Evolutionary conservation across 2,113 vertebrate genomes (phyloP), one percentile per base, ranked within the genome.

Genomic region (Puma concolor): DNA sequence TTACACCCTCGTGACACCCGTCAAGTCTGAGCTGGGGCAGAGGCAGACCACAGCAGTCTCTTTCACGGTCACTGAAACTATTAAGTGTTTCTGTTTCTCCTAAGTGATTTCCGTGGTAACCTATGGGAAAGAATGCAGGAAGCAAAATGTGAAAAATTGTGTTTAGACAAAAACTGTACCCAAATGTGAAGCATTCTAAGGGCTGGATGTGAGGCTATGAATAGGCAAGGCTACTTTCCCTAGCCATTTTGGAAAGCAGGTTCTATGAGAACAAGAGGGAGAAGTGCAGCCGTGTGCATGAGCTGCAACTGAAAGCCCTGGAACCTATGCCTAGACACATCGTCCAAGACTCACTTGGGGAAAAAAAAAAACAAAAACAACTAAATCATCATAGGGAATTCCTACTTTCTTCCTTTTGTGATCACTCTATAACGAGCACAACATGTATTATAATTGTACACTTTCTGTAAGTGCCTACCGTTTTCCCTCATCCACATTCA

Each of bases 61-160:
- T 36, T 76, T 77, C 81, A 64, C 38, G 17, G 52, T 71, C 5
- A 44, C 38, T 15, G 41, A 12, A 21, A 60, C 71, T 11, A 80
- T 38, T 85, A 87, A 97, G 48, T 16, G 31, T 52, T 29, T 64
- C 17, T 95, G 64, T 16, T 97, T 91, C 77, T 97, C 64, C 27
- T 66, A 81, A 33, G 82, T 50, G 25, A 98, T 67, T 50, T 72
- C 36, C 33, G 29, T 76, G 52, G 63, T 54, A 69, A 95, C 23
- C 90, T 92, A 52, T 67, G 74, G 38, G 29, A 44, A 87, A 57
- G 41, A 50, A 71, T 64, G 71, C 29, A 66, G 41, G n/a, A 93
- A 41, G 17, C 44, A 76, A 64, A 76, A 44, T 19, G 21, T 3
- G 13, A 52, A 74, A 36, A 1, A 5, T 19, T 88, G 72, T 60